Percentiles rank a stretch among this genome's conserved stretches.
phyloP scores from a whole-genome alignment of 1,140 invertebrate species.

The Holotrichia oblita region DNA sequence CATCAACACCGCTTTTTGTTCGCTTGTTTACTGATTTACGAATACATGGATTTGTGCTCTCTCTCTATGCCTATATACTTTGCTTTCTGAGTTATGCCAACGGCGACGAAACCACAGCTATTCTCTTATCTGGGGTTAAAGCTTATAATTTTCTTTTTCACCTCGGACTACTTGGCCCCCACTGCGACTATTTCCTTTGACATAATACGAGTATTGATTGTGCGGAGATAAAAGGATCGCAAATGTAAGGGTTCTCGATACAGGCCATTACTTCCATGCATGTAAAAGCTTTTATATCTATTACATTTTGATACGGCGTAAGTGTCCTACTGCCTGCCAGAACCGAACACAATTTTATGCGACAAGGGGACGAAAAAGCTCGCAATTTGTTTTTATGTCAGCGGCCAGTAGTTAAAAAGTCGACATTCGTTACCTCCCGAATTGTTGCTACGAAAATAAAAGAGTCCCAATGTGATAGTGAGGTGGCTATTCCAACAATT shows the following conservation, averaged over 20 bases:
- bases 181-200: not conserved
- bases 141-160: constrained; percentile 16
- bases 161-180: not conserved
- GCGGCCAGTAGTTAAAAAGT: constrained; percentile 23
- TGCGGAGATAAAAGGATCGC: constrained; percentile 20
- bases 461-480: not conserved
- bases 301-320: constrained; percentile 2
- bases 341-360: not conserved
- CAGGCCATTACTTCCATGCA: constrained; percentile 34
- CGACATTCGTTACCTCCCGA: not conserved
- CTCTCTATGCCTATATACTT: not conserved
- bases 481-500: not conserved
- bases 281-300: constrained; percentile 36
- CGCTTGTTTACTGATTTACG: too few species aligned
- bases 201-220: constrained; percentile 20
- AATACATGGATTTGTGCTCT: too few species aligned
- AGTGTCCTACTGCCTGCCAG: not conserved
- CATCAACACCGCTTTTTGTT: too few species aligned
- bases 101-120: not conserved
- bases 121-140: not conserved
- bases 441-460: constrained; percentile 9
- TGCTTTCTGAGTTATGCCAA: not conserved
- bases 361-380: not conserved
- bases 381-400: constrained; percentile 12
- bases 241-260: constrained; percentile 27